Evolutionary conservation across 1,140 invertebrate species (phyloP).

Genomic region (Platyscapa corneri): DNA sequence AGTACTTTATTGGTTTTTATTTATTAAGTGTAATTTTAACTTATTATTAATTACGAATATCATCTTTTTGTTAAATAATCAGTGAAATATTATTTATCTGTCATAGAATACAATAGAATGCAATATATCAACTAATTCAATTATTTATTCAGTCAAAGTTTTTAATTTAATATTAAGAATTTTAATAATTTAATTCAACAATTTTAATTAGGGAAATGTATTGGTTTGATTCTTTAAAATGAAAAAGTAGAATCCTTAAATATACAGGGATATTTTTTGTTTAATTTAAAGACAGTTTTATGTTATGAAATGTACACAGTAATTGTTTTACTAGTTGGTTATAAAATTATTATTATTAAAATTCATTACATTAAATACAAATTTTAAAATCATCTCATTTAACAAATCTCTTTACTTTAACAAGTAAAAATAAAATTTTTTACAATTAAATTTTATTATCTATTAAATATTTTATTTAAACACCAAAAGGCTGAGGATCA

Average conservation of each 20-base stretch:
- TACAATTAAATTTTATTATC: constrained; percentile 27
- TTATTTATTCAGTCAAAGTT: not conserved
- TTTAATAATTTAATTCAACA: too few species aligned
- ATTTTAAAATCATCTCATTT: constrained; percentile 12
- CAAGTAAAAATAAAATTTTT: constrained; percentile 36
- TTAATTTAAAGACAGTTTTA: constrained; percentile 20
- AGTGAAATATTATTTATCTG: constrained; percentile 30
- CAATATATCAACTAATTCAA: not conserved
- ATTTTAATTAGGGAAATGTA: constrained; percentile 10
- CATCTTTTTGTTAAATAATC: not conserved
- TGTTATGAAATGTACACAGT: constrained; percentile 26
- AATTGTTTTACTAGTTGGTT: not conserved
- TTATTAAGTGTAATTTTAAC: constrained; percentile 34
- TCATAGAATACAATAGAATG: constrained; percentile 21
- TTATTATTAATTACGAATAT: constrained; percentile 9
- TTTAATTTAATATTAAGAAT: not conserved
- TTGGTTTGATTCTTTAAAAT: not conserved
- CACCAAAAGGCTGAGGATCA: constrained; percentile 81
- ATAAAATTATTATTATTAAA: constrained; percentile 4
- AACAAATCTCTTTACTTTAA: constrained; percentile 19
- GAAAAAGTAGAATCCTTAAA: not conserved
- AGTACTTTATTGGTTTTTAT: constrained; percentile 43
- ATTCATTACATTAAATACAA: constrained; percentile 30
- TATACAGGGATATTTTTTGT: not conserved
- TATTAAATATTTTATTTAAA: constrained; percentile 58